Conservation (phyloP, 2,888 invertebrate genomes). For the Nineta flava region DNA sequence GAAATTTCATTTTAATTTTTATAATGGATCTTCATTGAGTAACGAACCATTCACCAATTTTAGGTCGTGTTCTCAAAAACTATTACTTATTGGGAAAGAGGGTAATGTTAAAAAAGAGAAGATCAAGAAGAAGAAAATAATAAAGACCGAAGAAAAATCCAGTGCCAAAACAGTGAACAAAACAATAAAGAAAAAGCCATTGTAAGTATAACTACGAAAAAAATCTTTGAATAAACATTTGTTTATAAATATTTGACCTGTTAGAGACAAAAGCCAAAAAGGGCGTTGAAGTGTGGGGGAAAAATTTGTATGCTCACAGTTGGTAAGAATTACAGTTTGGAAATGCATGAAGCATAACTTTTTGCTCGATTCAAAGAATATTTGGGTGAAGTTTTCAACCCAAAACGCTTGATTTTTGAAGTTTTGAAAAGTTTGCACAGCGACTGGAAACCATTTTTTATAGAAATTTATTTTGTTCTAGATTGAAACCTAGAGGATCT, state of each 20-base stretch:
- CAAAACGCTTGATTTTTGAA: too few species aligned
- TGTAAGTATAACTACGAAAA: not conserved
- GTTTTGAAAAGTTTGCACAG: too few species aligned
- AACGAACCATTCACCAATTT: slow-evolving; percentile 5
- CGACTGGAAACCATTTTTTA: too few species aligned
- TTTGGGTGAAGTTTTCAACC: too few species aligned
- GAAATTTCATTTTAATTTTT: slow-evolving; percentile 1
- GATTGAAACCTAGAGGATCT: too few species aligned
- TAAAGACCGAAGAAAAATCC: slow-evolving; percentile 12
- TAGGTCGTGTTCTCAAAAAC: slow-evolving; percentile 50
- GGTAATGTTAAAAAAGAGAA: slow-evolving; percentile 16
- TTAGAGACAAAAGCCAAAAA: not conserved
- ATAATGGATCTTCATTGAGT: not conserved
- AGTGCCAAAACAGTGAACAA: slow-evolving; percentile 14
- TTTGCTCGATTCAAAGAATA: too few species aligned
- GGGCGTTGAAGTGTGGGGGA: too few species aligned
- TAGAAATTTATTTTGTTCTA: too few species aligned
- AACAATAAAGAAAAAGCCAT: slow-evolving; percentile 19
- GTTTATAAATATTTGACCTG: not conserved
- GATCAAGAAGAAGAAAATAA: slow-evolving; percentile 13
- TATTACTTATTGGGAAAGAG: slow-evolving; percentile 23
- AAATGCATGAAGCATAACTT: too few species aligned
- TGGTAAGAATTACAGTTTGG: too few species aligned
- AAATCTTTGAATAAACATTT: not conserved
- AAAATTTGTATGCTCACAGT: too few species aligned